These are phyloP conservation scores for Dasyurus viverrinus DNA, from an alignment of 2,113 vertebrate genomes.

Conservation along the genomic window DNA sequence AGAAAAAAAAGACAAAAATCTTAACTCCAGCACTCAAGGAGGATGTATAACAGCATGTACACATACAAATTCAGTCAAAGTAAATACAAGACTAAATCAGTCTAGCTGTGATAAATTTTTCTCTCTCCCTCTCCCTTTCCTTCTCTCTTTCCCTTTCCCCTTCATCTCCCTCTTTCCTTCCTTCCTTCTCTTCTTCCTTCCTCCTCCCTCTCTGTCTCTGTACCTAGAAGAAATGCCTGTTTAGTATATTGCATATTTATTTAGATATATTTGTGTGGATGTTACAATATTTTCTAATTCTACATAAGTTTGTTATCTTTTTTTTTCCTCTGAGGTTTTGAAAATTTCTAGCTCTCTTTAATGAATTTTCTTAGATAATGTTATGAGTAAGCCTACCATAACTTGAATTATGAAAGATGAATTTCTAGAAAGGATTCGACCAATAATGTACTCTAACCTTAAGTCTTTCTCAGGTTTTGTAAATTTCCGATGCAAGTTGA, in stretches of 20 bases:
- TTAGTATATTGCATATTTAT: slow-evolving; percentile 21
- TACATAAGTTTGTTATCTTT: background rate
- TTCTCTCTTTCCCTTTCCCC: too few relatives aligned
- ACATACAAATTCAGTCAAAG: background rate
- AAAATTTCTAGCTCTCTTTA: slow-evolving; percentile 63
- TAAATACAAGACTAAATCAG: background rate
- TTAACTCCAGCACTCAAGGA: background rate
- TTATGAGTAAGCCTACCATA: slow-evolving; percentile 50
- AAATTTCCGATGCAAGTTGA: slow-evolving; percentile 23
- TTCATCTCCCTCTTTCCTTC: too few relatives aligned
- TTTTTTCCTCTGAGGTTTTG: slow-evolving; percentile 38
- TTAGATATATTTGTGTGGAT: slow-evolving; percentile 1
- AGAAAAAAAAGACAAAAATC: background rate
- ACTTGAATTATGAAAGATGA: slow-evolving; percentile 37
- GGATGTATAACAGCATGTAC: background rate
- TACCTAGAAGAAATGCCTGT: slow-evolving; percentile 5
- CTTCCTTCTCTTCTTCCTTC: too few relatives aligned
- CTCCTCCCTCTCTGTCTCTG: background rate
- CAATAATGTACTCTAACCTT: slow-evolving; percentile 4
- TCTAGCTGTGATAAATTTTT: background rate
- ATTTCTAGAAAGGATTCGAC: slow-evolving; percentile 8
- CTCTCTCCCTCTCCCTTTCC: too few relatives aligned
- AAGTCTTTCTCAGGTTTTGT: slow-evolving; percentile 2
- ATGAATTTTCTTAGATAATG: slow-evolving; percentile 58
- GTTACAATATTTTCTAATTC: slow-evolving; percentile 48